Percentiles rank a stretch among this genome's conserved stretches.
phyloP scores from a whole-genome alignment of 2,888 invertebrate genomes.

The Tetragnatha montana region DNA sequence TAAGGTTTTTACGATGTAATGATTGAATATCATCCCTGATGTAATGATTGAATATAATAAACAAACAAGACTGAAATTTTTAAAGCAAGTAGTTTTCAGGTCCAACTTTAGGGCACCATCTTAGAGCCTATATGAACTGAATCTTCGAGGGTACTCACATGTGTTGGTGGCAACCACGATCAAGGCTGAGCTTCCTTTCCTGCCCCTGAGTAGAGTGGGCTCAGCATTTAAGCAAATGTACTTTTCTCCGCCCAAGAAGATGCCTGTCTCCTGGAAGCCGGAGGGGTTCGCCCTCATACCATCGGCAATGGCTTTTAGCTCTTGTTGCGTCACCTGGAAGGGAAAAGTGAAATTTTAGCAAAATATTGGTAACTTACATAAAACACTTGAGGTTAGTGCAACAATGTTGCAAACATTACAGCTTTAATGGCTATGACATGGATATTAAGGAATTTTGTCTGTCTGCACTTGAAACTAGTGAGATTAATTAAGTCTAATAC shows the following conservation, averaged over 20 bases:
- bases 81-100: too few species aligned
- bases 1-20: too few species aligned
- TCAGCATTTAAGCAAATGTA: constrained; percentile 73
- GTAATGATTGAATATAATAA: too few species aligned
- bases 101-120: too few species aligned
- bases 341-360: not conserved
- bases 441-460: too few species aligned
- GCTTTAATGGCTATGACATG: too few species aligned
- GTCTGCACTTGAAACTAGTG: too few species aligned
- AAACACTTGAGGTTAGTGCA: not conserved
- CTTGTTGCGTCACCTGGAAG: constrained; percentile 72
- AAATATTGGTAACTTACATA: not conserved
- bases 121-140: too few species aligned
- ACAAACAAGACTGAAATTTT: too few species aligned
- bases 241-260: constrained; percentile 73
- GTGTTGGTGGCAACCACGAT: constrained; percentile 73
- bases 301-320: constrained; percentile 73
- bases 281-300: constrained; percentile 72
- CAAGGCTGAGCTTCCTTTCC: constrained; percentile 73
- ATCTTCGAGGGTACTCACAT: constrained; percentile 67
- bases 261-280: constrained; percentile 72
- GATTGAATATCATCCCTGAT: too few species aligned
- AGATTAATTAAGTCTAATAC: too few species aligned
- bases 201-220: constrained; percentile 72
- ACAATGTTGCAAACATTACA: too few species aligned